Conservation (phyloP, 2,888 invertebrate species). For the Meloe dianella region DNA sequence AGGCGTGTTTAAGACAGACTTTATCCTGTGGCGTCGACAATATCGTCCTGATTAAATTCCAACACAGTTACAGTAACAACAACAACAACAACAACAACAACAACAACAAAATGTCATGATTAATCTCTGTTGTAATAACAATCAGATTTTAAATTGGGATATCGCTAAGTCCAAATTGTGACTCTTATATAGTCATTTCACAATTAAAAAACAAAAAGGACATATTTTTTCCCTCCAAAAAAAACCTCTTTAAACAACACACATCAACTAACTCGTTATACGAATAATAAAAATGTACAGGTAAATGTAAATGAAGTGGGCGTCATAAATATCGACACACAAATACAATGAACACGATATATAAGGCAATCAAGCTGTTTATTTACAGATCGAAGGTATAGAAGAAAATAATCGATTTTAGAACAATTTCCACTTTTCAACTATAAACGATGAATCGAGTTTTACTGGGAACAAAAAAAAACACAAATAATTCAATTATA, state of each 20-base stretch:
- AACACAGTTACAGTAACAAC: neutral
- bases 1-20: conserved; percentile 1
- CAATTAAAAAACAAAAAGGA: neutral
- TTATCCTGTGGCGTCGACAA: conserved; percentile 4
- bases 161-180: neutral
- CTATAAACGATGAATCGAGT: neutral
- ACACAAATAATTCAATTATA: neutral
- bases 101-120: neutral
- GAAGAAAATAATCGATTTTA: neutral
- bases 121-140: neutral
- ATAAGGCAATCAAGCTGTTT: neutral
- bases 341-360: neutral
- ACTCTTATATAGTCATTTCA: neutral
- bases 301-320: neutral
- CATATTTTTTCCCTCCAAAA: too few species aligned
- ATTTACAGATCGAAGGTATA: neutral
- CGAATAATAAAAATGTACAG: neutral
- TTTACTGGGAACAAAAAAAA: neutral
- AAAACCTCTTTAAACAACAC: neutral
- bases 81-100: neutral
- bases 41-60: conserved; percentile 3
- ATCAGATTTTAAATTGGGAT: neutral
- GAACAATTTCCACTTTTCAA: neutral
- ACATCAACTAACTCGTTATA: neutral
- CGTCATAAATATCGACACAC: neutral